Base-by-base conservation (phyloP, 2,797 vertebrate genomes). In the Lacerta bilineata region DNA sequence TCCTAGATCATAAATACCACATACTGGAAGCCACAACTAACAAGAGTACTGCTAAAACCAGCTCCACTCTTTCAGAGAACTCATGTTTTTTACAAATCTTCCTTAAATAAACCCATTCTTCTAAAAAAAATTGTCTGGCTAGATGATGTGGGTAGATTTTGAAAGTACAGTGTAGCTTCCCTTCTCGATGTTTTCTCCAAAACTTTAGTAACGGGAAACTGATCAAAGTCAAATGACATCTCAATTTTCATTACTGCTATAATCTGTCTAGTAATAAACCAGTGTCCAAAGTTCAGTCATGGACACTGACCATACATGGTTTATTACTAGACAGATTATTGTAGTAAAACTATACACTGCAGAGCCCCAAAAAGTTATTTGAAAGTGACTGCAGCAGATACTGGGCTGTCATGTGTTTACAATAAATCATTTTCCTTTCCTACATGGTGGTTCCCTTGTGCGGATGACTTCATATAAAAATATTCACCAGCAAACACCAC, bases 391-490 rank as follows among this genome's bases (percentile, higher is more conserved):
- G 76, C 46, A 61, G 82, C 82, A 79, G 36, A 84, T 43, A 80
- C 39, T 71, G 18, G 29, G 74, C 78, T 81, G 72, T 81, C 79
- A 81, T 61, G 74, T 80, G 50, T 88, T 88, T 88, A 88, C 76
- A 88, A 80, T 46, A 39, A 84, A 23, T 59, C 41, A 27, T 84
- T 82, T 83, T 39, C 46, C 43, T 77, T 15, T 15, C 27, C 9
- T 27, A 5, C 66, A 72, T 64, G 36, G 74, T 84, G 72, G 29
- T 80, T 84, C 75, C 77, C 50, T 80, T 61, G 39, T 82, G 46
- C 82, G 72, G 66, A 59, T 86, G 76, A 88, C 82, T 43, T 88
- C 66, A 84, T 81, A 81, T 72, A 81, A 77, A 81, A 81, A 36
- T 41, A 64, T 74, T 72, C 68, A 81, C 36, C 29, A 61, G 50